Conservation (phyloP, 2,113 vertebrate genomes). For the Cynoglossus semilaevis region DNA sequence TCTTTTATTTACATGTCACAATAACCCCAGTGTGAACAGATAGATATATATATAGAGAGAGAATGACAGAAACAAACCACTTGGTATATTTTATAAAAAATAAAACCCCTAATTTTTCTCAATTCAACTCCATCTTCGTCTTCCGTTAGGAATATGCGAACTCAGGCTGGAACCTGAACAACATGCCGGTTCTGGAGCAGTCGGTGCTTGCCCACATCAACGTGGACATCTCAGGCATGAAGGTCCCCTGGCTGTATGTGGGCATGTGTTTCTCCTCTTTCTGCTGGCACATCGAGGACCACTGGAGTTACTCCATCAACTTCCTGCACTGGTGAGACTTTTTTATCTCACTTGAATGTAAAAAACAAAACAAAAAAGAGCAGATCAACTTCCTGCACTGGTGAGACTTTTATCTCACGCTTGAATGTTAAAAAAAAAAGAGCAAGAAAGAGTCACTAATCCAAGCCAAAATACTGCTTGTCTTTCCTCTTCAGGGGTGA, state of each 20-base stretch:
- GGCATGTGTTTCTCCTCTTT: slow-evolving; percentile 99
- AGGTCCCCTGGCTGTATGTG: slow-evolving; percentile 97
- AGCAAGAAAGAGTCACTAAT: background rate
- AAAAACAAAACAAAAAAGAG: no score
- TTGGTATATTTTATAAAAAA: no score
- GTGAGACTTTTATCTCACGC: no score
- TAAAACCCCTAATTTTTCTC: background rate
- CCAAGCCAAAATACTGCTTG: background rate
- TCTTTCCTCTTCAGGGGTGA: slow-evolving; percentile 83
- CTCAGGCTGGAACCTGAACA: slow-evolving; percentile 98
- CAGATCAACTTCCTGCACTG: no score
- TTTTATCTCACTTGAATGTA: background rate
- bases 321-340: slow-evolving; percentile 92
- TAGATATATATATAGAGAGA: no score
- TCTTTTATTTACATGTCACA: no score
- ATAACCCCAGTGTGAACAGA: no score
- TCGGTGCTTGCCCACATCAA: slow-evolving; percentile 96
- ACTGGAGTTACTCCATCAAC: slow-evolving; percentile 99
- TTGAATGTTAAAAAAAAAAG: no score
- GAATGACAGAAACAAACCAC: no score
- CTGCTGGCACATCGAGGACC: slow-evolving; percentile 98
- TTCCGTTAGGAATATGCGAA: slow-evolving; percentile 87
- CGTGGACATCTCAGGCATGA: slow-evolving; percentile 98
- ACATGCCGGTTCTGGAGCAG: slow-evolving; percentile 97
- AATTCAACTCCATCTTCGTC: background rate